Evolutionary conservation across 2,888 invertebrate species (phyloP).

Genomic region (Pandemis heparana): DNA sequence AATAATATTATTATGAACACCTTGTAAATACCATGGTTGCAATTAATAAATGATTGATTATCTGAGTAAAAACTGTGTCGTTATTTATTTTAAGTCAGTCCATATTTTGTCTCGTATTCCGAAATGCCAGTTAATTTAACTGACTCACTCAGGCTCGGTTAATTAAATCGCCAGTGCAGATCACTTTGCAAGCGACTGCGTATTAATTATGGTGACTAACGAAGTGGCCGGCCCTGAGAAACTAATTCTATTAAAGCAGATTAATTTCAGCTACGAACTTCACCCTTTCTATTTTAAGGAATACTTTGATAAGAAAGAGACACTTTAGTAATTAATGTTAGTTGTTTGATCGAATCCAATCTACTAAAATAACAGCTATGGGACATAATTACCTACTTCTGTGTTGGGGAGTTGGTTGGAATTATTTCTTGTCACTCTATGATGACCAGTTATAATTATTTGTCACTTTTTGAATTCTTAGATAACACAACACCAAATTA

Average conservation of each 20-base stretch:
- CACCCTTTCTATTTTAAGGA: neutral
- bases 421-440: too few species aligned
- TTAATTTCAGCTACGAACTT: slow-evolving; percentile 46
- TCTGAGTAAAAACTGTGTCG: too few species aligned
- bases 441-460: too few species aligned
- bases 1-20: too few species aligned
- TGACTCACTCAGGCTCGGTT: slow-evolving; percentile 5
- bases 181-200: slow-evolving; percentile 1
- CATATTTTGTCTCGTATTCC: neutral
- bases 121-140: slow-evolving; percentile 11
- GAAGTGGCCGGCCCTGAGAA: slow-evolving; percentile 42
- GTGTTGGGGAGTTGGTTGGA: too few species aligned
- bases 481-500: too few species aligned
- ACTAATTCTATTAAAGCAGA: slow-evolving; percentile 53
- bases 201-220: slow-evolving; percentile 23
- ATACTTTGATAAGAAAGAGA: neutral
- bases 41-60: too few species aligned
- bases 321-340: neutral
- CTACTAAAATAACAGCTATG: neutral
- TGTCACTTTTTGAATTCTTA: too few species aligned
- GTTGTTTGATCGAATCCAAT: neutral
- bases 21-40: too few species aligned
- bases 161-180: neutral
- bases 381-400: too few species aligned
- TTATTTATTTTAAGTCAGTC: neutral